Evolutionary conservation across 2,113 vertebrate species (phyloP).

Genomic region (Melanostigma gelatinosum): DNA sequence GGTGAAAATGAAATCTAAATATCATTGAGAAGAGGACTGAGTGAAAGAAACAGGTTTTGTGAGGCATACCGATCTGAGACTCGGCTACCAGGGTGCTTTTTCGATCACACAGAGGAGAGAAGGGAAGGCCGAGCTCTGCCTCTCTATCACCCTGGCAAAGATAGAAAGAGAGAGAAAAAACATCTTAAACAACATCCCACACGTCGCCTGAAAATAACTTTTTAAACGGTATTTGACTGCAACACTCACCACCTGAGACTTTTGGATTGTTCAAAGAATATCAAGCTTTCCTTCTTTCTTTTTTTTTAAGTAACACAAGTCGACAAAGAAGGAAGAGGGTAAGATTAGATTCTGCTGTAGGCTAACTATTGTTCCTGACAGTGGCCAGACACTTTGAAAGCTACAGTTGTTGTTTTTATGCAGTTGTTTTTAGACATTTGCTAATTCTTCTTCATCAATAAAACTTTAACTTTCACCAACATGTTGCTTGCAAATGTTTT

Average conservation of each 20-base stretch:
- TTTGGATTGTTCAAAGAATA: conserved; percentile 2
- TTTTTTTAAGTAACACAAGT: neutral
- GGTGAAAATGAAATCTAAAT: neutral
- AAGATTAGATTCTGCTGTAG: neutral
- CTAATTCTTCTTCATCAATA: neutral
- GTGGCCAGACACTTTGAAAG: too few species aligned
- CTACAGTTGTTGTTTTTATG: too few species aligned
- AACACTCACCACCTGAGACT: conserved; percentile 17
- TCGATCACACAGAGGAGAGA: conserved; percentile 92
- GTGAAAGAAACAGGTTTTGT: conserved; percentile 6
- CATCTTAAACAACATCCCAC: conserved; percentile 69
- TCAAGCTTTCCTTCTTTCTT: neutral
- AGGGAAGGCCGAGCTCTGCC: conserved; percentile 89
- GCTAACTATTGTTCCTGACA: neutral
- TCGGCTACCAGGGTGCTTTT: conserved; percentile 90
- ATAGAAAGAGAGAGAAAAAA: conserved; percentile 66
- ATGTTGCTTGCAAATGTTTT: neutral
- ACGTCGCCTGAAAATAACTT: conserved; percentile 56
- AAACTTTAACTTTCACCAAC: neutral
- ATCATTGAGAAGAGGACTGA: neutral
- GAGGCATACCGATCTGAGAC: conserved; percentile 89
- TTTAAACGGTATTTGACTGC: conserved; percentile 40
- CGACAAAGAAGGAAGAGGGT: too few species aligned
- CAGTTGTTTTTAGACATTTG: too few species aligned
- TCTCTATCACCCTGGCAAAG: conserved; percentile 90